Percentiles rank a stretch among this genome's conserved stretches.
Evolutionary conservation across 2,113 vertebrate species (phyloP).

Genomic region (Microtus richardsoni): DNA sequence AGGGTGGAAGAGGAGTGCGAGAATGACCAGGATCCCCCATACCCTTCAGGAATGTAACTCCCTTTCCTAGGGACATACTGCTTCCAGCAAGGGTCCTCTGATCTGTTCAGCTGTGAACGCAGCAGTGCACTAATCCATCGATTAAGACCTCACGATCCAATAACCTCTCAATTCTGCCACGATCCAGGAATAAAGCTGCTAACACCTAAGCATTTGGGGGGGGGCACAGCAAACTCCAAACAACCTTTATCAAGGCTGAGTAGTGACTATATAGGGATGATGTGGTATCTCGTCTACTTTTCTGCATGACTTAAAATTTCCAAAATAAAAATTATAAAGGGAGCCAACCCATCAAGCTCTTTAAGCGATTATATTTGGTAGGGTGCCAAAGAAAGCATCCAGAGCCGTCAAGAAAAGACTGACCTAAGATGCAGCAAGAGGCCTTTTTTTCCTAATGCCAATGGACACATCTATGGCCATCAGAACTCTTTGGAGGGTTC

Average conservation of each 20-base stretch:
- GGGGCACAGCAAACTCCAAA: background rate
- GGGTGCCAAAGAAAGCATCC: background rate
- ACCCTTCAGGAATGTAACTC: background rate
- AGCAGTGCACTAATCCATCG: background rate
- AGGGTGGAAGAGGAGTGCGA: background rate
- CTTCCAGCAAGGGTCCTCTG: background rate
- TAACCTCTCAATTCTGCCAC: background rate
- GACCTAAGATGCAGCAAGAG: background rate
- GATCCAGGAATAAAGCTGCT: background rate
- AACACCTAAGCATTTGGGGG: background rate
- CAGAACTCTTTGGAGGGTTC: background rate
- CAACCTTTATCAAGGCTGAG: background rate
- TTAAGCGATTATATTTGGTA: background rate
- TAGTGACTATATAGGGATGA: background rate
- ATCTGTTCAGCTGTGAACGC: background rate
- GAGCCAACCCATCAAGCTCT: background rate
- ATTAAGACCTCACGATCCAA: background rate
- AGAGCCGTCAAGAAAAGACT: background rate
- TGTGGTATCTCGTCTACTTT: background rate
- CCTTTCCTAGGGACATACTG: background rate
- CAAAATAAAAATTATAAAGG: background rate
- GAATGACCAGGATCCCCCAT: background rate
- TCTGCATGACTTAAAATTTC: background rate
- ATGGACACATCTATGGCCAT: background rate
- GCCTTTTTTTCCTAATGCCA: background rate